Percentiles rank a stretch among this genome's conserved stretches.
These are phyloP conservation scores for Echinops telfairi DNA, from an alignment of 2,113 vertebrate species.

Conservation along the genomic window DNA sequence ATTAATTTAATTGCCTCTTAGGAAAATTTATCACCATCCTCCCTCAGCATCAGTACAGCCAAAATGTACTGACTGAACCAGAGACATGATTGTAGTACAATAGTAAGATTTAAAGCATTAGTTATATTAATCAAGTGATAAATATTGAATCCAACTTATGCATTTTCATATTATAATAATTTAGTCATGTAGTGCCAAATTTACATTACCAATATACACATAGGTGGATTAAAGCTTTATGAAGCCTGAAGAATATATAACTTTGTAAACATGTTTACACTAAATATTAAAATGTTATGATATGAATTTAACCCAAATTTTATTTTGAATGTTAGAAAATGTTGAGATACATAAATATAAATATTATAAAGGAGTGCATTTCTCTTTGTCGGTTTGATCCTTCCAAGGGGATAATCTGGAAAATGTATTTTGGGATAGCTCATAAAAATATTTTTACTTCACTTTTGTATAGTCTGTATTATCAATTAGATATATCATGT, in stretches of 20 bases:
- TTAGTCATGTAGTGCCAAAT: neutral
- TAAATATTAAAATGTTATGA: too few species aligned
- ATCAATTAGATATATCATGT: too few species aligned
- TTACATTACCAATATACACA: neutral
- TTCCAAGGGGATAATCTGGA: too few species aligned
- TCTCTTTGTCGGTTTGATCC: neutral
- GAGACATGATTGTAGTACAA: neutral
- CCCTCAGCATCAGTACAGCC: neutral
- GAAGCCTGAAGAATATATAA: neutral
- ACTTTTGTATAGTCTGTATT: too few species aligned
- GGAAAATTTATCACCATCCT: neutral
- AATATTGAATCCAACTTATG: neutral
- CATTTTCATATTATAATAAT: neutral
- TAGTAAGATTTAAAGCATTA: neutral
- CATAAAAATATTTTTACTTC: too few species aligned
- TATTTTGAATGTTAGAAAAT: too few species aligned
- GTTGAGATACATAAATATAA: too few species aligned
- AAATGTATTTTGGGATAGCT: too few species aligned
- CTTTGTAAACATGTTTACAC: neutral
- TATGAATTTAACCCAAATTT: neutral
- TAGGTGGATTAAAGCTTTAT: neutral
- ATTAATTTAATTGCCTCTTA: too few species aligned
- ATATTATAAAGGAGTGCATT: neutral
- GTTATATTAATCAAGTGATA: neutral
- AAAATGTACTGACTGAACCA: neutral